phyloP scores from a whole-genome alignment of 2,797 vertebrate species.

The Lagorchestes hirsutus region DNA sequence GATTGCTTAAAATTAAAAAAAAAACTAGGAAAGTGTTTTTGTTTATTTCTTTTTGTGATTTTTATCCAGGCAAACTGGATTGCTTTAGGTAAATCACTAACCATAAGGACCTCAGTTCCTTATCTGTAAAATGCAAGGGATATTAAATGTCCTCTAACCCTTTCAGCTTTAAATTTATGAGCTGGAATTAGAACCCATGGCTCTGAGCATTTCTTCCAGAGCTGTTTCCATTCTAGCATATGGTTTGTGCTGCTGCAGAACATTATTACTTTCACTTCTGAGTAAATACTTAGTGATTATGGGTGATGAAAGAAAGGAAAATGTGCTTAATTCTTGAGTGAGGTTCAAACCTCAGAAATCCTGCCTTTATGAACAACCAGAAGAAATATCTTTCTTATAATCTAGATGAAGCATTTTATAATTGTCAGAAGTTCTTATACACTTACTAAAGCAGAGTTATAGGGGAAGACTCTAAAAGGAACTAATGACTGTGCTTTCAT shows the following conservation, averaged over 20 bases:
- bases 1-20: not conserved
- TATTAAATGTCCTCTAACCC: not conserved
- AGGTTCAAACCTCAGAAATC: slow-evolving; percentile 31
- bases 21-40: not conserved
- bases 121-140: not conserved
- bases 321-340: slow-evolving; percentile 4
- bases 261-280: not conserved
- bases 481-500: not conserved
- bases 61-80: not conserved
- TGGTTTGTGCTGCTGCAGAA: not conserved
- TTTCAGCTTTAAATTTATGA: not conserved
- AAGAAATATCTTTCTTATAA: slow-evolving; percentile 31
- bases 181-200: slow-evolving; percentile 8
- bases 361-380: slow-evolving; percentile 19
- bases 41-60: not conserved
- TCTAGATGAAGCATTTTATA: not conserved
- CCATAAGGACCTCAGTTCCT: not conserved
- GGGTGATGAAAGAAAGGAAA: not conserved
- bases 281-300: not conserved
- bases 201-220: not conserved
- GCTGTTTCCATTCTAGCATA: not conserved
- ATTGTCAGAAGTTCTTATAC: not conserved
- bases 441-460: not conserved
- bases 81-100: not conserved
- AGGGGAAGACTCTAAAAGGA: not conserved